phyloP scores from a whole-genome alignment of 2,888 invertebrate genomes.

The Dendrolimus houi region DNA sequence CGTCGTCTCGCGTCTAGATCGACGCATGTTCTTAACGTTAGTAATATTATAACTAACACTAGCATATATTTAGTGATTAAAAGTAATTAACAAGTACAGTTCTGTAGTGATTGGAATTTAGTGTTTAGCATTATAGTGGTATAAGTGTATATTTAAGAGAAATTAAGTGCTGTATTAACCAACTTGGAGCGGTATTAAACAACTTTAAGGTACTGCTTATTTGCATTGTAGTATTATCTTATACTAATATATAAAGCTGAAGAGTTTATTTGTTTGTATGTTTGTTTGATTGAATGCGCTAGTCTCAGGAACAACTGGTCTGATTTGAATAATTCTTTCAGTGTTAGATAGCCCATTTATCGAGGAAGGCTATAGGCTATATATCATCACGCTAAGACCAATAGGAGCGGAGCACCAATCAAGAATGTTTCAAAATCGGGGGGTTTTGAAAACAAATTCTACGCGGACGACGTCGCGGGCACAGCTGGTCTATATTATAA shows the following conservation, averaged over 20 bases:
- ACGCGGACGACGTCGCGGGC: too few relatives aligned
- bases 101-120: neutral
- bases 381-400: too few relatives aligned
- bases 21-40: neutral
- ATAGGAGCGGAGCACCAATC: too few relatives aligned
- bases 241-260: too few relatives aligned
- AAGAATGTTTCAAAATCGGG: too few relatives aligned
- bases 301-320: too few relatives aligned
- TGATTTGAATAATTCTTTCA: too few relatives aligned
- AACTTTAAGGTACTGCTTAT: neutral
- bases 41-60: neutral
- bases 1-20: neutral
- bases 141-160: neutral
- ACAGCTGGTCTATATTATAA: neutral
- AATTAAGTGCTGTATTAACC: neutral
- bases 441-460: too few relatives aligned
- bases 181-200: neutral
- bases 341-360: too few relatives aligned
- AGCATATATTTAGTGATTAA: neutral
- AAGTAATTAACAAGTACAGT: neutral
- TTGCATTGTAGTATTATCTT: neutral
- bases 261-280: too few relatives aligned
- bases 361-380: too few relatives aligned
- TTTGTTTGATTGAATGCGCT: too few relatives aligned
- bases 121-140: constrained; percentile 1